Evolutionary conservation across 2,113 vertebrate genomes (phyloP), one percentile per base, ranked within the genome.

Genomic region (Strix aluco): DNA sequence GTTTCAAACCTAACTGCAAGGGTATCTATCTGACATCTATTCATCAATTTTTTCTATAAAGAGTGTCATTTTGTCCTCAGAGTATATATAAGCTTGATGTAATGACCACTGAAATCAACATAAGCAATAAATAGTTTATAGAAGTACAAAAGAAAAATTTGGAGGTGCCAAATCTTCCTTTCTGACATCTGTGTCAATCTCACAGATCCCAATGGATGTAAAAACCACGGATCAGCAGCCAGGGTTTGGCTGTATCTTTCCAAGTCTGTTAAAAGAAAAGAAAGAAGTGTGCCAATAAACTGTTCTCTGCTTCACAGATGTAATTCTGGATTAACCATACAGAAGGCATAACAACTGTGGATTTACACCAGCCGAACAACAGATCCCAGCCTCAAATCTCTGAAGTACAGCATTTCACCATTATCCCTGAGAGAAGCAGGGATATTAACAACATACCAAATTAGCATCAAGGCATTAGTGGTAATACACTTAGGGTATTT

Each of bases 391-490:
- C 61, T 34, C 88, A 58, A 54, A 66, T 65, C 70, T 82, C 94
- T 73, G 36, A 94, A 82, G 87, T 70, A 57, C 84, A 97, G 74
- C 81, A 88, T 95, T 97, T 96, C 59, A 74, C 78, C 80, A 75
- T 90, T 88, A 92, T 72, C 84, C 81, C 84, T 7, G 23, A 71
- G 70, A 95, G 78, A 85, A 82, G 70, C 70, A 65, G 54, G 66
- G 70, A 87, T 92, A 95, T 94, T 94, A 96, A 94, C 88, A 94
- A 87, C 47, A 4, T 8, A 91, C 70, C 92, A 90, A 96, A 95
- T 96, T 92, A 97, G 92, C 96, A 95, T 91, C 94, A 94, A 95
- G 95, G 91, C 86, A 95, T 95, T 92, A 95, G 78, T 30, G 10
- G 91, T 77, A 97, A 95, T 74, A 86, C 86, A 94, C 81, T 94